phyloP scores from a whole-genome alignment of 2,797 vertebrate genomes.

The Tapirus indicus region DNA sequence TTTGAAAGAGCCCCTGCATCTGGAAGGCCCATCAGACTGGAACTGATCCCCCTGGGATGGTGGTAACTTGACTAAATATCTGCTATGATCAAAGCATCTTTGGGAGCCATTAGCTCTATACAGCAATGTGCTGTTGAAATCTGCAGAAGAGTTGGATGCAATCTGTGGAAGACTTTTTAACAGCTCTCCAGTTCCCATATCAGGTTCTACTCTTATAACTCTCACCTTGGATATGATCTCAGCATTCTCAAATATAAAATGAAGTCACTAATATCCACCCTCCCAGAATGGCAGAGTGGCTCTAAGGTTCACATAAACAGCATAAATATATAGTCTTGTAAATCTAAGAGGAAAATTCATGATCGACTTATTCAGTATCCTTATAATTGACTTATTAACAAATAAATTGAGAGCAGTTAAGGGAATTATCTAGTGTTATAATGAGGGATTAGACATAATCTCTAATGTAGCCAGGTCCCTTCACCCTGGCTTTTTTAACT shows the following conservation, averaged over 20 bases:
- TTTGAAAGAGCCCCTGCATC: constrained; percentile 71
- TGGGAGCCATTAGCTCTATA: constrained; percentile 42
- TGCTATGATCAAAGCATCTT: constrained; percentile 73
- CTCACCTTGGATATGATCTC: background rate
- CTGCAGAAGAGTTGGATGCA: background rate
- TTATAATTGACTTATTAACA: background rate
- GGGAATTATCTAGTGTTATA: constrained; percentile 1
- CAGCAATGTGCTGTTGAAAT: constrained; percentile 42
- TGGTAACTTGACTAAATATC: constrained; percentile 56
- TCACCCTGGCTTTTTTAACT: background rate
- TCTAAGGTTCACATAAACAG: background rate
- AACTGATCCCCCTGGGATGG: background rate
- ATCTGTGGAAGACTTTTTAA: constrained; percentile 38
- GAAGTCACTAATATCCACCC: background rate
- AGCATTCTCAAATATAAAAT: background rate
- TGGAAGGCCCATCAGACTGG: constrained; percentile 22
- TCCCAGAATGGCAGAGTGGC: background rate
- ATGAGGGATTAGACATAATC: background rate
- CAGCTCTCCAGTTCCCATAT: background rate
- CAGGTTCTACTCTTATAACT: background rate
- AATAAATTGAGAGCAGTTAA: constrained; percentile 11
- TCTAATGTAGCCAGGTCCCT: background rate
- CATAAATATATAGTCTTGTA: background rate
- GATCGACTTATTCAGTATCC: background rate
- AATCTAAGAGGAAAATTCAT: background rate